Evolutionary conservation across 2,888 invertebrate genomes (phyloP), one percentile per base, ranked within the genome.

Genomic region (Drosophila macrospina): DNA sequence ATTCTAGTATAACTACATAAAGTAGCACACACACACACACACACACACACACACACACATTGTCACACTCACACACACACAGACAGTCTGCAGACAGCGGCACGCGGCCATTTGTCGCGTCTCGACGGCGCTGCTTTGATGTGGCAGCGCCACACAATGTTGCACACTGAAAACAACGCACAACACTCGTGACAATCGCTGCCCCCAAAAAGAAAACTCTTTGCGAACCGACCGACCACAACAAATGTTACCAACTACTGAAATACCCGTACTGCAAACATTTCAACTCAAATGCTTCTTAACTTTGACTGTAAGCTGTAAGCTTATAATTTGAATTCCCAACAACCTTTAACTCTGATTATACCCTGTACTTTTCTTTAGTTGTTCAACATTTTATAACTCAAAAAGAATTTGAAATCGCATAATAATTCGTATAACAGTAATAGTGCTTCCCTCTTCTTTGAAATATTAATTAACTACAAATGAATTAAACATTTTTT

Each of bases 71-170:
- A 24, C n/a, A 11, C 16, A 10, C 26, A 26, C 28, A n/a, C 16
- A 13, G 26, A n/a, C 42, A 5, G 13, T 4, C 54, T 15, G 32
- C 30, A 41, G 65, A 44, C 56, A 34, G 48, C 15, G 32, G 37
- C 45, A 45, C 16, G 55, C 41, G 41, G 62, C 44, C 50, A 34
- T 75, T 57, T 60, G 76, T 74, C 77, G 77, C 74, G 74, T 71
- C 72, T 74, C 51, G 30, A 32, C 60, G 74, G 76, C 75, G 75
- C 65, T 69, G 36, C 72, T 74, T 60, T 72, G 68, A 57, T 73
- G 54, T 62, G 56, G 6, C 44, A 44, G 7, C 20, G 32, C 36
- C 32, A 15, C 39, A 44, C 48, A 54, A 59, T 42, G 74, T 51
- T 39, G 62, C 56, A 48, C 54, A 55, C 32, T 20, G n/a, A 16